Evolutionary conservation across 2,113 vertebrate species (phyloP).

Genomic region (pig (Sus scrofa)): T2T-Sscrofa CM000816.6:17851501-17852000

Average conservation of each 20-base stretch:
- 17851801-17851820: neutral
- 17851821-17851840: neutral
- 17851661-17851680: neutral
- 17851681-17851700: neutral
- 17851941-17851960: neutral
- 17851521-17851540: neutral
- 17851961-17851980: neutral
- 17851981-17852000: neutral
- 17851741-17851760: neutral
- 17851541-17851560: neutral
- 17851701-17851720: neutral
- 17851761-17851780: neutral
- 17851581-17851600: neutral
- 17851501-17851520: neutral
- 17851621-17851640: accelerated
- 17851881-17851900: neutral
- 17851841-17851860: neutral
- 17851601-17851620: neutral
- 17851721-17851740: neutral
- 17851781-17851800: neutral
- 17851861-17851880: neutral
- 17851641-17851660: neutral
- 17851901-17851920: neutral
- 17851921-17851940: neutral
- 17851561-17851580: neutral